phyloP scores from a whole-genome alignment of 2,797 vertebrate genomes.

The Aldrovandia affinis region DNA sequence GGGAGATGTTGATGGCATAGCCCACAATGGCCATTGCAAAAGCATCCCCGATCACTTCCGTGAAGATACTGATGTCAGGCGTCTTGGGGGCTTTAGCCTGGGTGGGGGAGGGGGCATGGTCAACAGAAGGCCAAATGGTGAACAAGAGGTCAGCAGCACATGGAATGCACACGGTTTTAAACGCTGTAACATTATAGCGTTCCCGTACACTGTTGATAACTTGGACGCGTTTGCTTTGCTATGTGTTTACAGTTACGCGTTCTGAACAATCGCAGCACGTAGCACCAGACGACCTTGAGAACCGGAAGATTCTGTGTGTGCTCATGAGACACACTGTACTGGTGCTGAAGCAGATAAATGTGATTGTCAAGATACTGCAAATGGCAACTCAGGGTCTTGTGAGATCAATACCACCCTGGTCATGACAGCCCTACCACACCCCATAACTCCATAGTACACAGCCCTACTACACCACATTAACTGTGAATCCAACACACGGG shows the following conservation, averaged over 20 bases:
- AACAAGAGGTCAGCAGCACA: not conserved
- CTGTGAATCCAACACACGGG: not conserved
- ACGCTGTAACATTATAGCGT: not conserved
- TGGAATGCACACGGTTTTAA: no score
- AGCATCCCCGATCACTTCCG: conserved; percentile 77
- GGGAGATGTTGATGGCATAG: conserved; percentile 89
- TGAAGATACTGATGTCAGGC: conserved; percentile 72
- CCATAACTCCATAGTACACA: not conserved
- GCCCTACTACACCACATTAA: not conserved
- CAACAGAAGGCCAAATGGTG: not conserved
- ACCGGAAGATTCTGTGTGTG: not conserved
- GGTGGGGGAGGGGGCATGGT: not conserved
- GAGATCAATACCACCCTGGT: not conserved
- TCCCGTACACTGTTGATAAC: not conserved
- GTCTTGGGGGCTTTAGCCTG: conserved; percentile 77
- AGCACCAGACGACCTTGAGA: not conserved
- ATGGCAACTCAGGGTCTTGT: not conserved
- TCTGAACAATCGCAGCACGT: not conserved
- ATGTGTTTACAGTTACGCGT: not conserved
- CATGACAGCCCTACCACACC: not conserved
- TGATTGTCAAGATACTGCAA: not conserved
- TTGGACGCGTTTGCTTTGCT: not conserved
- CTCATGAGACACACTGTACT: not conserved
- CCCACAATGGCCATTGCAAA: conserved; percentile 89
- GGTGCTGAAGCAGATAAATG: not conserved